phyloP scores from a whole-genome alignment of 2,113 vertebrate species.

The Caracal caracal region DNA sequence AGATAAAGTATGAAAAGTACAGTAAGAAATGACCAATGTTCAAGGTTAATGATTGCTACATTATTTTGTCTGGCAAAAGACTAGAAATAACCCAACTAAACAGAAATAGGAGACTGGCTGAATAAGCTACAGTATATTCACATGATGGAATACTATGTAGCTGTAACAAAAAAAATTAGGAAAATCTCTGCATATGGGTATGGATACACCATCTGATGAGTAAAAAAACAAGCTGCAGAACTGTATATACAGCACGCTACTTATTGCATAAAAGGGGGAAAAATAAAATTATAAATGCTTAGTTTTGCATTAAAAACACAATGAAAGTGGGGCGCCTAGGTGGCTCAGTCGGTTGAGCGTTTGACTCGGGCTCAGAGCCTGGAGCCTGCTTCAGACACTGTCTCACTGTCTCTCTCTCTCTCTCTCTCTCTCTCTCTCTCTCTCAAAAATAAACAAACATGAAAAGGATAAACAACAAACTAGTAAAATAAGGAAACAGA shows the following conservation, averaged over 20 bases:
- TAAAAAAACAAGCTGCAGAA: not conserved
- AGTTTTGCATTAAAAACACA: not conserved
- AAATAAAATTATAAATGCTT: conserved; percentile 1
- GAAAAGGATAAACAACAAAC: conserved; percentile 20
- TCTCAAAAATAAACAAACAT: too few species aligned
- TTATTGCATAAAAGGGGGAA: not conserved
- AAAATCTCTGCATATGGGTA: not conserved
- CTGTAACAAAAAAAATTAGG: not conserved
- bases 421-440: too few species aligned
- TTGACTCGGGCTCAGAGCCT: too few species aligned
- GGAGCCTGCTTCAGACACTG: too few species aligned
- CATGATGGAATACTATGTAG: not conserved
- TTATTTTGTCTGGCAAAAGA: not conserved
- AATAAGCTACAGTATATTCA: not conserved
- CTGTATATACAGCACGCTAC: not conserved
- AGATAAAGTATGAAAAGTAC: not conserved
- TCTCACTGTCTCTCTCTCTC: too few species aligned
- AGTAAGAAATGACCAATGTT: conserved; percentile 25
- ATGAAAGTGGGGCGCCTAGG: not conserved
- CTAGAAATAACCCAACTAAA: not conserved
- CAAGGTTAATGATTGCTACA: not conserved
- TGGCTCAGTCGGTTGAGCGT: too few species aligned
- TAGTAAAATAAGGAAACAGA: not conserved
- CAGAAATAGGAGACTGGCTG: not conserved
- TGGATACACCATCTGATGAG: not conserved